Evolutionary conservation across 2,113 vertebrate species (phyloP), one percentile per base, ranked within the genome.

Genomic region (Phocoena sinus): DNA sequence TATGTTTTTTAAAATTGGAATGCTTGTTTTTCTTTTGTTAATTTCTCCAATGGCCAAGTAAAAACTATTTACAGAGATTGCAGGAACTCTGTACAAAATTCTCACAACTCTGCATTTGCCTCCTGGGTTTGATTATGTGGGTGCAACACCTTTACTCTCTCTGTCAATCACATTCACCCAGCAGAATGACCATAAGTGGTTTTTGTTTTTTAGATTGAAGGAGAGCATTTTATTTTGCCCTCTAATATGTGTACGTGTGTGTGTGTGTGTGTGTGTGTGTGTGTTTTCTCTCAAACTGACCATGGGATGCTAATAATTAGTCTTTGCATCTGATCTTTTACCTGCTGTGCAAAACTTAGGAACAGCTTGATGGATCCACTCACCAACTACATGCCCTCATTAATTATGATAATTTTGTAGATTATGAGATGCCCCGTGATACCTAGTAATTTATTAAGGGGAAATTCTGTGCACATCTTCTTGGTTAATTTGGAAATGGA

Each of bases 401-500:
- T 93, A 74, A 60, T 96, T 82, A 96, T 62, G 56, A 4, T 50
- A 62, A 87, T 94, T 90, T 83, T 90, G 18, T 81, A 63, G 60
- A 89, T 95, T 91, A 88, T 67, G 62, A 97, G 58, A n/a, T 84
- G 12, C 5, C 47, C 5, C 17, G 81, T 41, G 73, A 95, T 90
- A 85, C 84, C 26, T 18, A 63, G 21, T 63, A 81, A 90, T 62
- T 95, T 77, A 80, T 62, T 92, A 94, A 81, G 8, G 5, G 6
- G 9, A 74, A 85, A 94, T 92, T 70, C 23, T 94, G 56, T 60
- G 44, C 21, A 90, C 25, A 67, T 68, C 5, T 50, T 76, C 18
- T 38, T 87, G 36, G 70, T 83, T 95, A 92, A 91, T 88, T 74
- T 94, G 84, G n/a, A 89, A 83, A 58, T 58, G 11, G 70, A 86